Conservation (phyloP, 2,888 invertebrate species). For the Ophion ventricosus region DNA sequence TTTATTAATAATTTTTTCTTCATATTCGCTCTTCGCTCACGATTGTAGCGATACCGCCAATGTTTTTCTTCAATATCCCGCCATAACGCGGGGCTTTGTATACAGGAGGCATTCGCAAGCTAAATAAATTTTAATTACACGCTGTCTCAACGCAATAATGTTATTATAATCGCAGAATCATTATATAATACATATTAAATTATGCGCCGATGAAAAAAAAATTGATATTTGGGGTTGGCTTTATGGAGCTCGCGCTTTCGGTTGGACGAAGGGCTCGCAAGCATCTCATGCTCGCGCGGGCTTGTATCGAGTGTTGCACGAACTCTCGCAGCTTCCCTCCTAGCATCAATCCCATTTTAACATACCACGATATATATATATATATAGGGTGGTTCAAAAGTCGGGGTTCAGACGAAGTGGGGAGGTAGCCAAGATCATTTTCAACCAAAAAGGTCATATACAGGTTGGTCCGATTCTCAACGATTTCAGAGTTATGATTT, state of each 20-base stretch:
- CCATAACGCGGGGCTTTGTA: background rate
- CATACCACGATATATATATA: conserved; percentile 59
- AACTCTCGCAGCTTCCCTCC: conserved; percentile 19
- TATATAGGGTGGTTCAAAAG: too few relatives aligned
- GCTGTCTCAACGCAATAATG: conserved; percentile 51
- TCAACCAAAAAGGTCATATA: too few relatives aligned
- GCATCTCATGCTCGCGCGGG: conserved; percentile 16
- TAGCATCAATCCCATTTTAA: conserved; percentile 73
- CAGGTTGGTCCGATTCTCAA: too few relatives aligned
- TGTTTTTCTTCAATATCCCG: conserved; percentile 53
- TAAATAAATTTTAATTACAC: conserved; percentile 53
- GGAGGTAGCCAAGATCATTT: too few relatives aligned
- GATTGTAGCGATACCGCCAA: background rate
- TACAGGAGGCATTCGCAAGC: background rate
- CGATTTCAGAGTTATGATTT: too few relatives aligned
- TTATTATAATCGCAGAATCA: conserved; percentile 48
- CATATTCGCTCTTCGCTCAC: background rate
- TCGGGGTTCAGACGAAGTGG: too few relatives aligned
- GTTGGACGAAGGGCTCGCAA: conserved; percentile 18
- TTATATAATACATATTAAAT: conserved; percentile 31
- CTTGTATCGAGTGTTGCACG: conserved; percentile 21
- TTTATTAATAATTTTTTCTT: background rate
- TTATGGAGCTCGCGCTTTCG: conserved; percentile 5
- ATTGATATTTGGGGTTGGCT: conserved; percentile 24
- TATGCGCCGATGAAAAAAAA: conserved; percentile 14